Evolutionary conservation across 2,888 invertebrate genomes (phyloP).

Genomic region (Priocnemis perturbator): DNA sequence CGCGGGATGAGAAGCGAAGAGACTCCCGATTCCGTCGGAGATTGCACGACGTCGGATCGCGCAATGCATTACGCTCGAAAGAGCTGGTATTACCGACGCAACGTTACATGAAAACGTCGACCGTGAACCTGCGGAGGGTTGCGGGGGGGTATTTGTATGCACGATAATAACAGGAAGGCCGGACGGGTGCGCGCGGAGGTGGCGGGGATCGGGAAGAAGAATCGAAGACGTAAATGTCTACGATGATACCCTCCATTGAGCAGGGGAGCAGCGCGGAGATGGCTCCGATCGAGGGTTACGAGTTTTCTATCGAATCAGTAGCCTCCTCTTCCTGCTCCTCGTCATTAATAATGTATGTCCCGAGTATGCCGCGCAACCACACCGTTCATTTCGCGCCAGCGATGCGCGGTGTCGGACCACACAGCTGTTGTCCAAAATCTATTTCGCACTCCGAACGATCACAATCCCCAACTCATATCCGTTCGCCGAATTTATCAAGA

Average conservation of each 20-base stretch:
- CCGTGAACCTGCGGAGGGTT: not conserved
- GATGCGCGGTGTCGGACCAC: too few relatives aligned
- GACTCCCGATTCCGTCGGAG: slow-evolving; percentile 13
- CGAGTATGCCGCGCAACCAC: too few relatives aligned
- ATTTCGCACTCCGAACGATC: too few relatives aligned
- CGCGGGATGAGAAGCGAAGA: not conserved
- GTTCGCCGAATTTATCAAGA: too few relatives aligned
- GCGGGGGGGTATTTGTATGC: slow-evolving; percentile 8
- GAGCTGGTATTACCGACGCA: slow-evolving; percentile 8
- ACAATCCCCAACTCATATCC: too few relatives aligned
- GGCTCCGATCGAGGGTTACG: too few relatives aligned
- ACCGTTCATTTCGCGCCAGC: too few relatives aligned
- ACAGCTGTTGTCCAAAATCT: too few relatives aligned
- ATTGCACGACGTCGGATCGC: slow-evolving; percentile 11
- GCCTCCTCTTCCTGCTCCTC: too few relatives aligned
- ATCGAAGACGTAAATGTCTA: slow-evolving; percentile 22
- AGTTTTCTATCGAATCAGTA: too few relatives aligned
- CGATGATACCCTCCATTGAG: slow-evolving; percentile 30
- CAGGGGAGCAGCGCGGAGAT: not conserved
- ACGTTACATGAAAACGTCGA: slow-evolving; percentile 5
- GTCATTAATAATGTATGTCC: too few relatives aligned
- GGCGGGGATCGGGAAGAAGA: slow-evolving; percentile 7
- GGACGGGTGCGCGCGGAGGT: slow-evolving; percentile 17
- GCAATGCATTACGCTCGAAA: slow-evolving; percentile 21
- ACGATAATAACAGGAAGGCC: slow-evolving; percentile 4